Base-by-base conservation (phyloP, 2,888 invertebrate species). In the Steinernema scapterisci region DNA sequence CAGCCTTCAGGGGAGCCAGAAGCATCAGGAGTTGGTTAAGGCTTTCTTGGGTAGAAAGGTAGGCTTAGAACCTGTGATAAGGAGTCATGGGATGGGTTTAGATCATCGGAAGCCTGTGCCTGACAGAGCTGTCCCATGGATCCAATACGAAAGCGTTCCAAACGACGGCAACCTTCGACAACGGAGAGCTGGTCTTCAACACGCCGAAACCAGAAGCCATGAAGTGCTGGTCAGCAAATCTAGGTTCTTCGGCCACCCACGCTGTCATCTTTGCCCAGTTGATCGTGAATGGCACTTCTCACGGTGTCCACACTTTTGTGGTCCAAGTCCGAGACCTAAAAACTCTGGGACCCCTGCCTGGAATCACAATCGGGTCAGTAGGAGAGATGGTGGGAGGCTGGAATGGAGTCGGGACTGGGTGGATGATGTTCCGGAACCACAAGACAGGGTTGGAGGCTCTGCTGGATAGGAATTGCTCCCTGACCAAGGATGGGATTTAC, bases 371-470 rank as follows among this genome's bases (percentile, higher is more conserved):
- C 0, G 95, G 95, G 0, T 96, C 97, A 88, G 91, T 97, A 89
- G 97, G 97, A 0, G 93, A 93, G 88, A 97, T 97, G 89, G 90
- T 94, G 52, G 95, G 94, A 0, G 79, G 73, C 23, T 90, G 95
- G 9, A 94, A 96, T 88, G 95, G 95, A 1, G 89, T 96, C 48
- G 97, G 97, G 88, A 97, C 97, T 90, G 97, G 97, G 13, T 83
- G 83, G 83, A 79, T 82, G 80, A 76, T 76, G 56, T 83, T 83
- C 70, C 76, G 76, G 25, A 25, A 25, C 5, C 23, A 19, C 13
- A 16, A 21, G 25, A 25, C 54, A 3, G 11, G 19, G 2, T 16
- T 54, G 54, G 21, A 54, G 2, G 54, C 54, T 2, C 13, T 54
- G 54, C 25, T 54, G 54, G 54, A 54, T 13, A 2, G 54, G 21